Base-by-base conservation (phyloP, 1,140 invertebrate species). In the Nasonia longicornis region DNA sequence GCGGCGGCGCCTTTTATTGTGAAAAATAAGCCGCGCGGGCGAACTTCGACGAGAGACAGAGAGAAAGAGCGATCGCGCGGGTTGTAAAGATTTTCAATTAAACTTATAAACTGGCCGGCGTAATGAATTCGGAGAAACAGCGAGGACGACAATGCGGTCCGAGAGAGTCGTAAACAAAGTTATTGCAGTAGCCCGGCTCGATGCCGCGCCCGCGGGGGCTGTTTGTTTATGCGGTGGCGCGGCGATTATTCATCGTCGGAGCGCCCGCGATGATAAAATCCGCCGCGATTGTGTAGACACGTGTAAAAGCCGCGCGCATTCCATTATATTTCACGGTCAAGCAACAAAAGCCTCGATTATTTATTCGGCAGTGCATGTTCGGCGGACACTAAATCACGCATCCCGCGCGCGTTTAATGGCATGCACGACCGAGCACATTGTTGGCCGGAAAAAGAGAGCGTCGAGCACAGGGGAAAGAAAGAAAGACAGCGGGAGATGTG, bases 371-470 rank as follows among this genome's bases (percentile, higher is more conserved):
- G 38, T 42, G 12, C 42, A 1, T 7, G 52, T n/a, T 20, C 16
- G 48, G n/a, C 10, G 3, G 72, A 42, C 48, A 58, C 12, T 58
- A 58, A 72, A 74, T 74, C 22, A 74, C 22, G 22, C 48, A 67
- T 67, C 64, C 14, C 8, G 1, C 22, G 29, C 48, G 26, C 48
- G 73, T 3, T 58, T 58, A 38, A 77, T 77, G 64, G 38, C 20
- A 76, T 58, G 76, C 63, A 22, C 64, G 76, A 69, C 22, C 64
- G 66, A 45, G 63, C 76, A 42, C 76, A 77, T 77, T 77, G 76
- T 77, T 69, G 63, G 3, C 52, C 29, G 29, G 16, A 42, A 64
- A 66, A 69, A 20, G 76, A 69, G 76, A 16, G 20, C 8, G 52
- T 26, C 26, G 12, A 8, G 42, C 8, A 35, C 29, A 10, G 14